Evolutionary conservation across 2,113 vertebrate genomes (phyloP).

Genomic region (Sterna hirundo): DNA sequence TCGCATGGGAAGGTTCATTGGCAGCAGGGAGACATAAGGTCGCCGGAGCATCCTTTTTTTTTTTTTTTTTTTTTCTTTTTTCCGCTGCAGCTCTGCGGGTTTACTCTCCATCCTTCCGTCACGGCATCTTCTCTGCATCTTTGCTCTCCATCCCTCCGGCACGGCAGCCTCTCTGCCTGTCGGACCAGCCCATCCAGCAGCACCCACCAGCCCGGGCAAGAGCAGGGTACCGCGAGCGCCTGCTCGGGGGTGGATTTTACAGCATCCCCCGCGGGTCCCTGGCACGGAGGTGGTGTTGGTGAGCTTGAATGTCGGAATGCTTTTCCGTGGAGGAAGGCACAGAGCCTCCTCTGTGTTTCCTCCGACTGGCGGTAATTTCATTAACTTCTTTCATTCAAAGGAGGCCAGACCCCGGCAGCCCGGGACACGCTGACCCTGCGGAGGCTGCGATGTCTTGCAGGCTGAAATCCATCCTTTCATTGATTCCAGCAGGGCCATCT

Average conservation of each 20-base stretch:
- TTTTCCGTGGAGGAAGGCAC: not conserved
- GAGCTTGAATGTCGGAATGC: not conserved
- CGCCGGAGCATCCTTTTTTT: not conserved
- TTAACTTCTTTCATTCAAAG: not conserved
- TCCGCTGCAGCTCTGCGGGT: not conserved
- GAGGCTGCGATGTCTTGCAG: fast-evolving
- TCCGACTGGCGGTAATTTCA: not conserved
- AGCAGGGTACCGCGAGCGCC: fast-evolving
- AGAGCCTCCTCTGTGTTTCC: not conserved
- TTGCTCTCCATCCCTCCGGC: not conserved
- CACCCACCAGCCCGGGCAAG: not conserved
- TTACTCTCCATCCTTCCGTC: not conserved
- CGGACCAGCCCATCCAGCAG: not conserved
- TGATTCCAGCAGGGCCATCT: not conserved
- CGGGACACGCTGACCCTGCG: fast-evolving
- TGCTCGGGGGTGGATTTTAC: not conserved
- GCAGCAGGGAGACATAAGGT: not conserved
- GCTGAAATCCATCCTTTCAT: not conserved
- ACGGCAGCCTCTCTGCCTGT: not conserved
- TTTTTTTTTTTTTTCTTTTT: not conserved
- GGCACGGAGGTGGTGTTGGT: not conserved
- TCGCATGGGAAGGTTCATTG: fast-evolving
- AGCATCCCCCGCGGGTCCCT: fast-evolving
- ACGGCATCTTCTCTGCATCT: not conserved
- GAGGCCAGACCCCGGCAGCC: not conserved